Conservation (phyloP, 2,888 invertebrate genomes). For the Stenotaenia linearis region DNA sequence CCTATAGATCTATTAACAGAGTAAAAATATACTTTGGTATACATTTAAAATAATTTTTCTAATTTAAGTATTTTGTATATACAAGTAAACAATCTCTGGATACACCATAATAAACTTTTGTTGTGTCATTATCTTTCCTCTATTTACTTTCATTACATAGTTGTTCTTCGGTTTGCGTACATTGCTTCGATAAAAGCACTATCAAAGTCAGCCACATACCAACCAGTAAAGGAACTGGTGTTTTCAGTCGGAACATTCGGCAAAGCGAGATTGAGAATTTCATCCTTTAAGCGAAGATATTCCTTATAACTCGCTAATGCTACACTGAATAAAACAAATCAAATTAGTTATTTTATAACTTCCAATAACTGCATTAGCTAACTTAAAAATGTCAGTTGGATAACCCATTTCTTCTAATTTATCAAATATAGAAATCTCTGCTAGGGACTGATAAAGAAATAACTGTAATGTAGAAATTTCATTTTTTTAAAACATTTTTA, state of each 20-base stretch:
- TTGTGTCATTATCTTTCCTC: no score
- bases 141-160: background rate
- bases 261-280: background rate
- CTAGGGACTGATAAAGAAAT: background rate
- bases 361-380: background rate
- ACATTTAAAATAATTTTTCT: no score
- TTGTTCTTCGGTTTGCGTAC: background rate
- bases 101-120: no score
- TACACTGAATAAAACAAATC: background rate
- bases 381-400: background rate
- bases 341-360: background rate
- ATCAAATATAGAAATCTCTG: background rate
- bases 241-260: background rate
- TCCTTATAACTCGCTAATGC: background rate
- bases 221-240: background rate
- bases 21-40: no score
- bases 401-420: background rate
- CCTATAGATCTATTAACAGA: no score
- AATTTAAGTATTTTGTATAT: no score
- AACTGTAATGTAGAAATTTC: background rate
- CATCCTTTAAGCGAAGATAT: background rate
- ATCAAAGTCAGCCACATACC: background rate
- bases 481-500: background rate
- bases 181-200: background rate
- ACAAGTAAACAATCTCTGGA: no score